These are phyloP conservation scores for Polylopha cassiicola DNA, from an alignment of 2,888 invertebrate genomes.

Conservation along the genomic window DNA sequence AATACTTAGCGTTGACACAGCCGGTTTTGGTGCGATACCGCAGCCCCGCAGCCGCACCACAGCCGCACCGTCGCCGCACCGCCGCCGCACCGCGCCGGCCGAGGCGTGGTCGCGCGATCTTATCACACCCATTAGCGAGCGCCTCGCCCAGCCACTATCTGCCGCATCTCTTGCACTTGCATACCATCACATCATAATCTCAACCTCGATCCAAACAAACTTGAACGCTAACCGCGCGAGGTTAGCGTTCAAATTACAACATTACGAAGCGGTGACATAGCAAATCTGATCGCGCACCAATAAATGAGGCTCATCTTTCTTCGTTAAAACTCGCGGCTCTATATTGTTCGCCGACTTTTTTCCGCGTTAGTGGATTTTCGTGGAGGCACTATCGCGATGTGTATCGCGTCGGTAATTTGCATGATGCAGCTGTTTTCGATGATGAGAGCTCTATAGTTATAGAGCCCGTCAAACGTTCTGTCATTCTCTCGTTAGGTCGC, in stretches of 20 bases:
- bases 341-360: slow-evolving; percentile 52
- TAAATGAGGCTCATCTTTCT: slow-evolving; percentile 45
- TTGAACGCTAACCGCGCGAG: slow-evolving; percentile 24
- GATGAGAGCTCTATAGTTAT: slow-evolving; percentile 50
- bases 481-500: slow-evolving; percentile 54
- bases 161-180: slow-evolving; percentile 48
- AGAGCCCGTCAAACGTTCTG: slow-evolving; percentile 43
- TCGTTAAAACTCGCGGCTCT: slow-evolving; percentile 40
- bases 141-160: slow-evolving; percentile 67
- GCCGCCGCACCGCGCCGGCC: slow-evolving; percentile 30
- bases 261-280: slow-evolving; percentile 23
- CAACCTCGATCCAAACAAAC: slow-evolving; percentile 24
- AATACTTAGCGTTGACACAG: slow-evolving; percentile 13
- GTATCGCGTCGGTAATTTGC: slow-evolving; percentile 58
- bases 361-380: slow-evolving; percentile 44
- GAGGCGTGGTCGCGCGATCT: slow-evolving; percentile 70
- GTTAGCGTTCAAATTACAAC: slow-evolving; percentile 30
- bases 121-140: slow-evolving; percentile 70
- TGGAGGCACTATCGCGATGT: slow-evolving; percentile 41
- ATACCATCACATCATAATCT: slow-evolving; percentile 40
- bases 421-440: slow-evolving; percentile 61
- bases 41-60: slow-evolving; percentile 13
- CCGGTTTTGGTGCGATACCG: slow-evolving; percentile 10
- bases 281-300: slow-evolving; percentile 21
- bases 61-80: slow-evolving; percentile 23